phyloP scores from a whole-genome alignment of 2,113 vertebrate genomes.

The Colinus virginianus region DNA sequence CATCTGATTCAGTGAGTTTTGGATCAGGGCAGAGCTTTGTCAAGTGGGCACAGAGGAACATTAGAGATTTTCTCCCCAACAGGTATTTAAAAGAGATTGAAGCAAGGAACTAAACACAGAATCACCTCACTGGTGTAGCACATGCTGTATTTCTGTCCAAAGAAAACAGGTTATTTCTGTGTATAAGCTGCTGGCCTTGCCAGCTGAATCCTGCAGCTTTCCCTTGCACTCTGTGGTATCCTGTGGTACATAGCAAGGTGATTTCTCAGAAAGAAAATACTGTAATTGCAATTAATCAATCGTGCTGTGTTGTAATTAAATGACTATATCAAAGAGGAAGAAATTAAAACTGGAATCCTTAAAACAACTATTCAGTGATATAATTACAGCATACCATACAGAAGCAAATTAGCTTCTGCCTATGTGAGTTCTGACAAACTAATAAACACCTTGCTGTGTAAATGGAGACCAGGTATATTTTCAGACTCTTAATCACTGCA shows the following conservation, averaged over 20 bases:
- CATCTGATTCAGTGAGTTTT: not conserved
- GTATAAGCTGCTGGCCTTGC: not conserved
- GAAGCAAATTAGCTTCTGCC: slow-evolving; percentile 59
- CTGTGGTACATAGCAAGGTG: not conserved
- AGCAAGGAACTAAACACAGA: not conserved
- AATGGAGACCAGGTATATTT: slow-evolving; percentile 63
- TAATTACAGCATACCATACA: slow-evolving; percentile 56
- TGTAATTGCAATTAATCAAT: slow-evolving; percentile 60
- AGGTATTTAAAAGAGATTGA: not conserved
- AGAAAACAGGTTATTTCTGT: not conserved
- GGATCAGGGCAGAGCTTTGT: not conserved
- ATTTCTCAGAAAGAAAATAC: slow-evolving; percentile 22
- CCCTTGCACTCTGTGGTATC: not conserved
- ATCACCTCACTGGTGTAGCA: not conserved
- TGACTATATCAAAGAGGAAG: slow-evolving; percentile 53
- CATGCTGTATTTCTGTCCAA: not conserved
- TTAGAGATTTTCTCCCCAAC: not conserved
- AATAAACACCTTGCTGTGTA: slow-evolving; percentile 70
- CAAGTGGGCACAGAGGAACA: not conserved
- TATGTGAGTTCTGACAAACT: slow-evolving; percentile 66
- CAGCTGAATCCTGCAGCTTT: not conserved
- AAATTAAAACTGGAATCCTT: slow-evolving; percentile 52
- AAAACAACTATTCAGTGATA: slow-evolving; percentile 42
- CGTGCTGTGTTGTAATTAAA: slow-evolving; percentile 39
- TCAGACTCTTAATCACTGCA: slow-evolving; percentile 56